Percentiles rank a stretch among this genome's conserved stretches.
These are phyloP conservation scores for Eupeodes luniger DNA, from an alignment of 2,888 invertebrate genomes.

Conservation along the genomic window DNA sequence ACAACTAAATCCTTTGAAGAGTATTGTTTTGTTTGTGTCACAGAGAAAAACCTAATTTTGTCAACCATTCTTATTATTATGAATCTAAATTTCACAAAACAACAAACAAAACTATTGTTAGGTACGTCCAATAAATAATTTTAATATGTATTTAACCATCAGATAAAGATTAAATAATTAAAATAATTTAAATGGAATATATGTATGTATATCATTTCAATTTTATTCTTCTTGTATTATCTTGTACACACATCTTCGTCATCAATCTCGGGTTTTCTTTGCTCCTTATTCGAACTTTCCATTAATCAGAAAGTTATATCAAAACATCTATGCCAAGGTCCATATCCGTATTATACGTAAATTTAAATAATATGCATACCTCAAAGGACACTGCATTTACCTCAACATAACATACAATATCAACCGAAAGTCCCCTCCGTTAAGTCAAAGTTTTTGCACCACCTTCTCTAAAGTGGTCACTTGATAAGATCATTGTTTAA, in stretches of 20 bases:
- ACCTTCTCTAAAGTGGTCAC: conserved; percentile 27
- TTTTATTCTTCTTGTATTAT: too few species aligned
- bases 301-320: background rate
- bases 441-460: background rate
- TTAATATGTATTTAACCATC: too few species aligned
- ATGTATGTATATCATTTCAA: too few species aligned
- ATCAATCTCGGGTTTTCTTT: background rate
- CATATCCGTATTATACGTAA: too few species aligned
- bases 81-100: too few species aligned
- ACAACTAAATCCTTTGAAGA: too few species aligned
- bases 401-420: background rate
- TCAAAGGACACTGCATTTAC: conserved; percentile 20
- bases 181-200: too few species aligned
- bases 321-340: background rate
- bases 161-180: background rate
- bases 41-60: too few species aligned
- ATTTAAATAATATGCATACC: background rate
- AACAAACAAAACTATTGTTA: background rate
- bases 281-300: background rate
- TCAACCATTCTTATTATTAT: too few species aligned
- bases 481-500: conserved; percentile 9
- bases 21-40: too few species aligned
- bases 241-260: too few species aligned
- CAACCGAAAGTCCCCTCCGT: background rate
- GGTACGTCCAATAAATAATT: background rate